A percentile compares a stretch with the other conserved stretches of the same genome.
phyloP scores from a whole-genome alignment of 23 tunicate genomes.

The Clavelina lepadiformis region DNA sequence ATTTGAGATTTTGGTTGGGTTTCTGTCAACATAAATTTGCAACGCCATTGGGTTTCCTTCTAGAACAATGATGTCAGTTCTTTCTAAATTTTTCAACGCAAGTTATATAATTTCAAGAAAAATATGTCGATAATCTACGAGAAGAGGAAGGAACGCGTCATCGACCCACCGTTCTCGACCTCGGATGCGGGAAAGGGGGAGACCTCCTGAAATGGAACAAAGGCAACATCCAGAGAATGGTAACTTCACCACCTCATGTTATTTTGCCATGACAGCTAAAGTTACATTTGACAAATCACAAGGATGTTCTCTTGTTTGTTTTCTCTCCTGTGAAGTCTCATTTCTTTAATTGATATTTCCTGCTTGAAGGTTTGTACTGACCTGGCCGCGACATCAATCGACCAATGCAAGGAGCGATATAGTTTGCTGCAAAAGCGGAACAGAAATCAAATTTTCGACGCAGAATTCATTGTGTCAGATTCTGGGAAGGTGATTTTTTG shows the following conservation, averaged over 20 bases:
- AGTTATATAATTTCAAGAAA: slow-evolving; percentile 14
- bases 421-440: slow-evolving; percentile 11
- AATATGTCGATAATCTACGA: slow-evolving; percentile 31
- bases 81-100: too few species aligned
- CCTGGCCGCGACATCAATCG: slow-evolving; percentile 74
- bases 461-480: slow-evolving; percentile 76
- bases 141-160: slow-evolving; percentile 9
- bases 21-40: too few species aligned
- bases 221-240: slow-evolving; percentile 62
- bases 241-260: slow-evolving; percentile 1
- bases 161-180: slow-evolving; percentile 49
- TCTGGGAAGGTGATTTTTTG: slow-evolving; percentile 25
- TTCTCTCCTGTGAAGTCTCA: too few species aligned
- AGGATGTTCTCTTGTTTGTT: too few species aligned
- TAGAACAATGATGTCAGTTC: too few species aligned
- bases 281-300: too few species aligned
- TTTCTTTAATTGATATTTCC: too few species aligned
- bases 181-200: slow-evolving; percentile 93
- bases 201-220: slow-evolving; percentile 92
- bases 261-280: background rate
- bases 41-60: too few species aligned
- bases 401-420: slow-evolving; percentile 76
- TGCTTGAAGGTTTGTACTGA: slow-evolving; percentile 64
- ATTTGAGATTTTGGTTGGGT: too few species aligned
- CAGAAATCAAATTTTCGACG: slow-evolving; percentile 45